Evolutionary conservation across 2,113 vertebrate species (phyloP).

Genomic region (Prionailurus viverrinus): DNA sequence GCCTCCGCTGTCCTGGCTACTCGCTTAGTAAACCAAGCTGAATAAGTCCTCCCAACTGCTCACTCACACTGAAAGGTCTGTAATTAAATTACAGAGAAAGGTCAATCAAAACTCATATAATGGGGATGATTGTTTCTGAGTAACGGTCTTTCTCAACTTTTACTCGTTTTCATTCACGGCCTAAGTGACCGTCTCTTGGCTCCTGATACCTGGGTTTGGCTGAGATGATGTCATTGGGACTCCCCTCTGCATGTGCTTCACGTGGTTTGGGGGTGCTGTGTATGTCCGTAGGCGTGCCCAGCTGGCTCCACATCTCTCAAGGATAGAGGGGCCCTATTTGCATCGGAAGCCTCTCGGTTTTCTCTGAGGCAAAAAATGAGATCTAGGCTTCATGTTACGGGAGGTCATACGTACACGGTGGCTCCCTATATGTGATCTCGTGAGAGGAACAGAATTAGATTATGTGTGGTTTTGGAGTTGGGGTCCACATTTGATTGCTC

Average conservation of each 20-base stretch:
- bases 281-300: not conserved
- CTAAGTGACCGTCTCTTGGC: not conserved
- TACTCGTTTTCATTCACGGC: not conserved
- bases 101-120: not conserved
- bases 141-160: not conserved
- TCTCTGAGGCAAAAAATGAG: slow-evolving; percentile 34
- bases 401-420: not conserved
- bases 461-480: not conserved
- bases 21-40: not conserved
- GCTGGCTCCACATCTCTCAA: not conserved
- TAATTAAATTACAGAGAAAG: slow-evolving; percentile 21
- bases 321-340: not conserved
- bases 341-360: not conserved
- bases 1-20: not conserved
- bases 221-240: not conserved
- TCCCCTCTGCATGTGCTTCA: not conserved
- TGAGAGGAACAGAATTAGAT: not conserved
- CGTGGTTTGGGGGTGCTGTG: not conserved
- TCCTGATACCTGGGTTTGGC: not conserved
- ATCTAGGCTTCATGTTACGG: not conserved
- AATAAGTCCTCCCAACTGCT: not conserved
- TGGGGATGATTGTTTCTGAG: not conserved
- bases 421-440: not conserved
- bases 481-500: not conserved
- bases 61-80: not conserved